Base-by-base conservation (phyloP, 2,113 vertebrate genomes). In the Pseudorectes ferrugineus region DNA sequence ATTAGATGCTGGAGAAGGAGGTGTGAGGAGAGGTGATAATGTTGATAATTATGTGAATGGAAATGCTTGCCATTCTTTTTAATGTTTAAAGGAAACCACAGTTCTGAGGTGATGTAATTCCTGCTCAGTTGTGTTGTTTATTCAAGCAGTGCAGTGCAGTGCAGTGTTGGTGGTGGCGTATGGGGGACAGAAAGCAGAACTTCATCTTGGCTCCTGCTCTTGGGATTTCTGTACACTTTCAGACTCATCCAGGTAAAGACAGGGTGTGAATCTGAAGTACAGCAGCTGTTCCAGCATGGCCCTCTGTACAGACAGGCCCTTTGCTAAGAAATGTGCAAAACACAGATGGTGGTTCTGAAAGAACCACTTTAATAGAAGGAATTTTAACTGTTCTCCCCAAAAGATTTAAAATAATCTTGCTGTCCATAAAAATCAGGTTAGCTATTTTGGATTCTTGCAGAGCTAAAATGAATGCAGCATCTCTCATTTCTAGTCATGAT, bases 341-440 rank as follows among this genome's bases (percentile, higher is more conserved):
- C 0, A 0, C 55, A 77, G 65, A 28, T 49, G 10, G 8, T 20
- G 21, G 16, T 49, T 95, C 75, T 75, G 38, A 74, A 89, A 46
- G 59, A 90, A 70, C 11, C 28, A 16, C 33, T 93, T 89, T 66
- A 83, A 51, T 62, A 55, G 45, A 62, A 65, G 35, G 55, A 95
- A 55, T 38, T 77, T 35, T 88, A 88, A 58, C 49, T 81, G 68
- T 52, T 51, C 40, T 92, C 61, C 72, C 55, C 78, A 71, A 33
- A 80, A 88, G 72, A 66, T 55, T 83, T 83, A 45, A 95, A 91
- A 85, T 89, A 76, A 68, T 77, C 72, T 83, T 67, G n/a, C 82
- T 88, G 85, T 62, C 89, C 89, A 71, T 88, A 83, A 93, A 95
- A 97, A 93, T 81, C 88, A 95, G 85, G 93, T 90, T 93, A 94